Percentiles rank a stretch among this genome's conserved stretches.
phyloP scores from a whole-genome alignment of 2,888 invertebrate genomes.

The Lasioglossum figueresi region DNA sequence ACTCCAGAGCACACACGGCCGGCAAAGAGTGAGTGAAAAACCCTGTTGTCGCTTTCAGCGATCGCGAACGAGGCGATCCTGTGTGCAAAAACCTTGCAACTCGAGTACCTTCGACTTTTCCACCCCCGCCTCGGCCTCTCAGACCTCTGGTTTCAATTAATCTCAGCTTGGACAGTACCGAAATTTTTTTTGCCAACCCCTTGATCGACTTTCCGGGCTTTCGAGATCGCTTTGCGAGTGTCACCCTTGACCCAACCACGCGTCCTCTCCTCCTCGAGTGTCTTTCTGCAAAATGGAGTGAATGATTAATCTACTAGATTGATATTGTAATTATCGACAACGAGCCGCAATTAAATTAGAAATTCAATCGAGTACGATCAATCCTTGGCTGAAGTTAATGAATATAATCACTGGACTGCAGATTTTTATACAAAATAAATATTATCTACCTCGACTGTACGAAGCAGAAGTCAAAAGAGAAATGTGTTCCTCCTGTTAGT shows the following conservation, averaged over 20 bases:
- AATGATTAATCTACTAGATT: neutral
- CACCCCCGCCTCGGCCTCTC: neutral
- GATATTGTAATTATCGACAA: too few relatives aligned
- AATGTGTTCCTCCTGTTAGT: too few relatives aligned
- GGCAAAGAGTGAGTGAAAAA: neutral
- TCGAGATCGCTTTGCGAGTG: neutral
- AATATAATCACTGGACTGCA: neutral
- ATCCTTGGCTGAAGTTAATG: too few relatives aligned
- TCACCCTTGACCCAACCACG: neutral
- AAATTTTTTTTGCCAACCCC: neutral
- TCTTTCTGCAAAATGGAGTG: neutral
- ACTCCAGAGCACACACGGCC: neutral
- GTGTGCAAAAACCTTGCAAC: neutral
- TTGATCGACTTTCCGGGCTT: conserved; percentile 1
- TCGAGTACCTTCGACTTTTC: neutral
- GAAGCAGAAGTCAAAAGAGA: too few relatives aligned
- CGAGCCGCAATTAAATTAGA: too few relatives aligned
- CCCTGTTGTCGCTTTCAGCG: neutral
- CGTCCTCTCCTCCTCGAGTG: neutral
- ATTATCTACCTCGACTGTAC: neutral
- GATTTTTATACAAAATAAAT: neutral
- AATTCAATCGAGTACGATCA: too few relatives aligned
- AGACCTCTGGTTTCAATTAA: neutral
- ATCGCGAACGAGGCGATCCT: neutral
- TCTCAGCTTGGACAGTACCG: neutral